Evolutionary conservation across 2,797 vertebrate species (phyloP).

Genomic region (Enteromius trimaculatus): DNA sequence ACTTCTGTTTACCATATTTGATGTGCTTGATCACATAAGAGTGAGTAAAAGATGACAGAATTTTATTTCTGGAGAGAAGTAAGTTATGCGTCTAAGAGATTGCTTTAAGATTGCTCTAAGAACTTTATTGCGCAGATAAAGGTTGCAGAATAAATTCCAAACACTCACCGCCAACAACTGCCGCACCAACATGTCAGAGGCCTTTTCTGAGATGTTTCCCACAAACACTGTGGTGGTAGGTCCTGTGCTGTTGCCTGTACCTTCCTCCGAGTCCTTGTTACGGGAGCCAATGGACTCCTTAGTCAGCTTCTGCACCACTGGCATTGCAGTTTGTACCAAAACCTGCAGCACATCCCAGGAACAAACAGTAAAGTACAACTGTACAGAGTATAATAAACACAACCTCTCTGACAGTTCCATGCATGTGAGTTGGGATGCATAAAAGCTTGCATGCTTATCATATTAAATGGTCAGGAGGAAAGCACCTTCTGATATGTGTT

Average conservation of each 20-base stretch:
- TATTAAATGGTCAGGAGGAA: not conserved
- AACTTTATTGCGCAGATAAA: not conserved
- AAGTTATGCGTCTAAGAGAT: not conserved
- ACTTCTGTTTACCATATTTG: not conserved
- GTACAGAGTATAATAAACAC: not conserved
- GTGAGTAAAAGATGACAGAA: not conserved
- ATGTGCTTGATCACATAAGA: not conserved
- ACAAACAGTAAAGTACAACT: constrained; percentile 14
- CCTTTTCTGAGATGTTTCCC: constrained; percentile 98
- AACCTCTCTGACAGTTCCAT: not conserved
- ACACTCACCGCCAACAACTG: constrained; percentile 93
- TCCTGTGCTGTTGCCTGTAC: constrained; percentile 81
- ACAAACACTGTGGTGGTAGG: constrained; percentile 98
- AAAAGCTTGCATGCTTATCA: not conserved
- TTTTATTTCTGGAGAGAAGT: not conserved
- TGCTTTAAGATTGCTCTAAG: too few relatives aligned
- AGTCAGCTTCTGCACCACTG: constrained; percentile 93
- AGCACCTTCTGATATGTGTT: not conserved
- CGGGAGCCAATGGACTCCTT: constrained; percentile 77
- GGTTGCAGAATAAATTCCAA: not conserved
- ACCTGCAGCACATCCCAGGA: constrained; percentile 71
- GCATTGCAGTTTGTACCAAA: constrained; percentile 86
- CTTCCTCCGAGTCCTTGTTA: constrained; percentile 1
- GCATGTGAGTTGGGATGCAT: not conserved
- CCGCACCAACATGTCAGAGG: constrained; percentile 97